Evolutionary conservation across 2,888 invertebrate genomes (phyloP).

Genomic region (Xanthorhoe designata): DNA sequence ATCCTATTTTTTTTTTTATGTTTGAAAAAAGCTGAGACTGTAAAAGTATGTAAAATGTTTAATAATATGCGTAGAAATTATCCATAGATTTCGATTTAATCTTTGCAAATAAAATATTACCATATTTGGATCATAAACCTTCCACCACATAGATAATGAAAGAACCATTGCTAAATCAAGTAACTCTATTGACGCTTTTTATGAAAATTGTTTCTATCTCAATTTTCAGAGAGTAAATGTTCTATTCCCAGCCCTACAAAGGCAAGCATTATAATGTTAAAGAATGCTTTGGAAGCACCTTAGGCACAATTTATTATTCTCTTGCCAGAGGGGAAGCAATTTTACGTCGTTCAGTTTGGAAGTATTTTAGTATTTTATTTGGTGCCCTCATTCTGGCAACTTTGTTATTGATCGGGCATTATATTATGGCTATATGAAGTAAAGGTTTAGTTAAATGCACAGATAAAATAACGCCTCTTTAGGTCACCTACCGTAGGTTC

Average conservation of each 20-base stretch:
- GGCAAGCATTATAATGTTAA: slow-evolving; percentile 14
- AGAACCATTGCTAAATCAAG: too few relatives aligned
- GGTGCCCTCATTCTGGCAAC: neutral
- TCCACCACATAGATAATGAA: too few relatives aligned
- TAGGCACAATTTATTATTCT: slow-evolving; percentile 18
- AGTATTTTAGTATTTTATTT: slow-evolving; percentile 6
- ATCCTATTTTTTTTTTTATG: too few relatives aligned
- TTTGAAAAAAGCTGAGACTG: too few relatives aligned
- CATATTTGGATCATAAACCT: too few relatives aligned
- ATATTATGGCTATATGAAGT: neutral
- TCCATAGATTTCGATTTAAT: too few relatives aligned
- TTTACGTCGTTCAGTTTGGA: slow-evolving; percentile 12
- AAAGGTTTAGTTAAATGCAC: neutral
- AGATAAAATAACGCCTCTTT: neutral
- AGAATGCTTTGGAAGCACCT: slow-evolving; percentile 17
- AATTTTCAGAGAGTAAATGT: neutral
- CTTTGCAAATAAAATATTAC: too few relatives aligned
- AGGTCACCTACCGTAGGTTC: too few relatives aligned
- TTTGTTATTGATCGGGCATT: neutral
- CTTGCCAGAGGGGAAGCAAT: neutral
- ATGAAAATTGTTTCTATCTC: neutral
- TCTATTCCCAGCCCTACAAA: slow-evolving; percentile 1
- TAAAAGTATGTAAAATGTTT: too few relatives aligned
- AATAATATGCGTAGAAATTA: too few relatives aligned
- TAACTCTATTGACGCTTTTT: neutral